A percentile compares a stretch with the other conserved stretches of the same genome.
phyloP scores from a whole-genome alignment of 2,888 invertebrate genomes.

The Oxycera nigricornis region DNA sequence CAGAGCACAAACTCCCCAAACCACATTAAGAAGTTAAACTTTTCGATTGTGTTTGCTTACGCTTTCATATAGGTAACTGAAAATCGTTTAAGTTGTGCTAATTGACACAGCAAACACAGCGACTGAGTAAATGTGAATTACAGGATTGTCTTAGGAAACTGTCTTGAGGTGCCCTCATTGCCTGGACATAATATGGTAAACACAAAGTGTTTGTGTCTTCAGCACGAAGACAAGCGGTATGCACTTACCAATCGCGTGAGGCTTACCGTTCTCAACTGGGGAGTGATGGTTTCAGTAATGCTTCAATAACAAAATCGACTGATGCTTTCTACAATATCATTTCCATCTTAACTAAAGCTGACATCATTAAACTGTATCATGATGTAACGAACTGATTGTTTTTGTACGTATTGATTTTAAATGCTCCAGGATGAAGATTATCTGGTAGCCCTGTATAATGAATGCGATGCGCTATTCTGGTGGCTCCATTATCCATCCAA shows the following conservation, averaged over 20 bases:
- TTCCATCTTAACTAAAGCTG: too few species aligned
- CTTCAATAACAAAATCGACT: background rate
- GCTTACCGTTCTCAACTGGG: background rate
- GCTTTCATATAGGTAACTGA: constrained; percentile 28
- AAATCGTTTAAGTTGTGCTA: constrained; percentile 60
- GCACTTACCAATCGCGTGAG: background rate
- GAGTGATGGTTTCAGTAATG: background rate
- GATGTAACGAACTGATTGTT: too few species aligned
- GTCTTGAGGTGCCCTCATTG: constrained; percentile 11
- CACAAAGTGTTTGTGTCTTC: background rate
- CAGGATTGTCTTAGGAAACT: constrained; percentile 36
- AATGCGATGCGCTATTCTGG: background rate
- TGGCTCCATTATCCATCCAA: constrained; percentile 19
- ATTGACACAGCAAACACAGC: constrained; percentile 58
- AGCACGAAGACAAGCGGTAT: background rate
- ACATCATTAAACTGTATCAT: too few species aligned
- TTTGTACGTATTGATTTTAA: background rate
- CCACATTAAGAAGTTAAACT: constrained; percentile 38
- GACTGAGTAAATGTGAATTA: constrained; percentile 34
- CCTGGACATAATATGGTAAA: constrained; percentile 16
- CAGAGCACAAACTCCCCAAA: constrained; percentile 25
- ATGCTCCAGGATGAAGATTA: background rate
- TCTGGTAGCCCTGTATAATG: background rate
- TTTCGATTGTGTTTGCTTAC: constrained; percentile 38
- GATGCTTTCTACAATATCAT: background rate